Base-by-base conservation (phyloP, 2,888 invertebrate genomes). In the Acleris literana region DNA sequence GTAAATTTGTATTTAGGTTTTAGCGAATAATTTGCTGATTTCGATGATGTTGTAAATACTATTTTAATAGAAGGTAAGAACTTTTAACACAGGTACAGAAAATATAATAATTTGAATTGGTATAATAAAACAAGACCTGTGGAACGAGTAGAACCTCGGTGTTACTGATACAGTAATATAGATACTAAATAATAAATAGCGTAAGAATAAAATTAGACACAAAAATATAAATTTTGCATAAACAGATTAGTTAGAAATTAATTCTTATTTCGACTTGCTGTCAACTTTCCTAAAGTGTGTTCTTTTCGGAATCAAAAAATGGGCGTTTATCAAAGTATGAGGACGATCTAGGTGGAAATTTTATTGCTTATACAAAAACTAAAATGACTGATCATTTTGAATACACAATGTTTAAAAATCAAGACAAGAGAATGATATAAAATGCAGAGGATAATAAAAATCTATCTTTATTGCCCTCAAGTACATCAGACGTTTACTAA, bases 1-100 rank as follows among this genome's bases (percentile, higher is more conserved):
- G 90, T 90, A 90, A 82, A 88, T 85, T 88, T 80, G 87, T 86
- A 78, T 79, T 87, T 87, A 83, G 78, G 73, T 77, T 77, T 78
- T 82, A 83, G 81, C 77, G 69, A 74, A 74, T 76, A 81, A 75
- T 78, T 75, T 75, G 77, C 78, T 76, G 74, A 76, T 77, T 73
- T 76, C 77, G 80, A 76, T 69, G 72, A 76, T 79, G 72, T 76
- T 91, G 89, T 91, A 90, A 22, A 65, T 65, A 82, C 89, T 89
- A 87, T 68, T 78, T 75, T 70, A 39, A 17, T 76, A 76, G 75
- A 74, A 69, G 64, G 22, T 65, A 65, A 65, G 65, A 56, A 65
- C 51, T 70, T 55, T 71, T 74, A 69, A 69, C 61, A 71, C 71
- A 52, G 76, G 78, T 76, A 76, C 71, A 67, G 64, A 70, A 74